Conservation (phyloP, 2,113 vertebrate species). For the Varanus salvator region DNA sequence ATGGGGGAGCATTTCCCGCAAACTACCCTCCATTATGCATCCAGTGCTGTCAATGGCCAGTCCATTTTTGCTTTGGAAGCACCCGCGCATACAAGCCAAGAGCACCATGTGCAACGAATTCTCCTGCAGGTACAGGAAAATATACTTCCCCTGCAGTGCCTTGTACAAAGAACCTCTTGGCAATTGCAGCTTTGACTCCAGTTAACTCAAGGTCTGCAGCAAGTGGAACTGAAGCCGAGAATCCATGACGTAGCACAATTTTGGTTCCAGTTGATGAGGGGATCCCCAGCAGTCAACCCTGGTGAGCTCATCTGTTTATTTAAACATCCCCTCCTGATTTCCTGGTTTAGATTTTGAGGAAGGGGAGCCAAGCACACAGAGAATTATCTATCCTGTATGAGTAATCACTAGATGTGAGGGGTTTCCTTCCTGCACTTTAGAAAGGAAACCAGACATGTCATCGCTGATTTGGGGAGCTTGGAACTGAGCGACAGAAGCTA, state of each 20-base stretch:
- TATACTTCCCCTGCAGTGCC: slow-evolving; percentile 20
- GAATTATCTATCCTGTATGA: slow-evolving; percentile 58
- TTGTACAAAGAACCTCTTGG: slow-evolving; percentile 41
- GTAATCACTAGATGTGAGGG: slow-evolving; percentile 18
- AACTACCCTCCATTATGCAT: not conserved
- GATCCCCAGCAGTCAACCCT: slow-evolving; percentile 32
- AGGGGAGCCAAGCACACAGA: not conserved
- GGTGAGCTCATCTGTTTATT: slow-evolving; percentile 46
- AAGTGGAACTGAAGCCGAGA: slow-evolving; percentile 30
- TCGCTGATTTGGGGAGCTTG: slow-evolving; percentile 26
- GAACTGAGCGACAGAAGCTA: not conserved
- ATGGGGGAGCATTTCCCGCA: not conserved
- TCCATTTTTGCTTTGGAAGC: not conserved
- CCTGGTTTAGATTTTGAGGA: slow-evolving; percentile 58
- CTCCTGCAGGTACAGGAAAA: not conserved
- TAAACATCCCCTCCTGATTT: slow-evolving; percentile 47
- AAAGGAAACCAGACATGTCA: slow-evolving; percentile 46
- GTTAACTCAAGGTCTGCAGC: not conserved
- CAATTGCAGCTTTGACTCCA: slow-evolving; percentile 60
- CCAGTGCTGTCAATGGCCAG: not conserved
- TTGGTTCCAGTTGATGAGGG: slow-evolving; percentile 48
- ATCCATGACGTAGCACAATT: slow-evolving; percentile 42
- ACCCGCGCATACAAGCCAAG: not conserved
- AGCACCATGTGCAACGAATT: not conserved
- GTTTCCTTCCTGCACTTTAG: slow-evolving; percentile 47